These are phyloP conservation scores for Phania funesta DNA, from an alignment of 2,888 invertebrate species.

Conservation along the genomic window DNA sequence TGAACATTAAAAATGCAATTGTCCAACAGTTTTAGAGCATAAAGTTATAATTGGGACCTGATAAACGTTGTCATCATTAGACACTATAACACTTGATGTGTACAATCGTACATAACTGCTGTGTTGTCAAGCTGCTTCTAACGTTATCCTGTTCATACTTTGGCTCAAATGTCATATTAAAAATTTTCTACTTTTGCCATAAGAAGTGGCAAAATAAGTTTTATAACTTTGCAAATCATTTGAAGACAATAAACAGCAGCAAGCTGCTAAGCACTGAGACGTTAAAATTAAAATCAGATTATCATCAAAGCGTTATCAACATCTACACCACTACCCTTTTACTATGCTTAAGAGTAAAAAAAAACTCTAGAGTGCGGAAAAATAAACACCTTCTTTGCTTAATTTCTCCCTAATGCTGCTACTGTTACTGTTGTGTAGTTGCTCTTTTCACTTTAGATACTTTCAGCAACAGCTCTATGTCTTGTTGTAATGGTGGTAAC, in stretches of 20 bases:
- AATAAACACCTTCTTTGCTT: background rate
- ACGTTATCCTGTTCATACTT: conserved; percentile 11
- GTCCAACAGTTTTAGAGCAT: conserved; percentile 53
- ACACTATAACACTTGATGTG: conserved; percentile 11
- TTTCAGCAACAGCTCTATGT: background rate
- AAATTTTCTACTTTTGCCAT: conserved; percentile 16
- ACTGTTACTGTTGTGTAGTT: background rate
- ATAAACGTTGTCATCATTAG: conserved; percentile 1
- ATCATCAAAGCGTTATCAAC: conserved; percentile 59
- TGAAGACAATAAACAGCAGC: conserved; percentile 23
- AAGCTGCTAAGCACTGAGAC: conserved; percentile 44
- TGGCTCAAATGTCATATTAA: conserved; percentile 48
- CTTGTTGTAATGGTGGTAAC: conserved; percentile 1
- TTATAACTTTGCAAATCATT: conserved; percentile 45
- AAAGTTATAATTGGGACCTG: conserved; percentile 1
- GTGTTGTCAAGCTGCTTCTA: conserved; percentile 9
- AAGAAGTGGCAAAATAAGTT: conserved; percentile 46
- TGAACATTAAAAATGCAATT: conserved; percentile 35
- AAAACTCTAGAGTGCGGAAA: background rate
- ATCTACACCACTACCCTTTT: background rate
- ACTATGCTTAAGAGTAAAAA: background rate
- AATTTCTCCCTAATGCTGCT: background rate
- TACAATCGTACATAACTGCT: background rate
- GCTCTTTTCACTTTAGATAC: background rate
- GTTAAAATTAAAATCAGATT: conserved; percentile 63